A percentile compares a stretch with the other conserved stretches of the same genome.
Evolutionary conservation across 1,140 invertebrate genomes (phyloP).

Genomic region (Drosophila ananassae): DNA sequence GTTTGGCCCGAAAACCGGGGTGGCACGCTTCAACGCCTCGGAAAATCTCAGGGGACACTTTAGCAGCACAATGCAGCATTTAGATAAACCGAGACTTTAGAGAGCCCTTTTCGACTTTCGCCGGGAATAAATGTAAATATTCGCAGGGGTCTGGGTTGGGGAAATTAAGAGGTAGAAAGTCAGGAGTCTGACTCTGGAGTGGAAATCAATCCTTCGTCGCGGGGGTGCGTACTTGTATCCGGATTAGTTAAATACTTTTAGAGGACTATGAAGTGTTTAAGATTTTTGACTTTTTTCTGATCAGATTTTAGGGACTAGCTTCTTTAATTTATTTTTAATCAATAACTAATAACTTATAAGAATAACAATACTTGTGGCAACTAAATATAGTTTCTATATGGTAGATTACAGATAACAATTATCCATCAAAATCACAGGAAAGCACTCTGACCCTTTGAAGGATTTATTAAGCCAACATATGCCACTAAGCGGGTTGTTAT

Average conservation of each 20-base stretch:
- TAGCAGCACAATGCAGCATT: slow-evolving; percentile 76
- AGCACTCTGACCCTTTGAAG: neutral
- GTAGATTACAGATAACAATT: neutral
- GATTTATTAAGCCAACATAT: slow-evolving; percentile 24
- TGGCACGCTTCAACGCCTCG: slow-evolving; percentile 80
- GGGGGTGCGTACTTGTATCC: slow-evolving; percentile 24
- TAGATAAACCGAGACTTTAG: slow-evolving; percentile 72
- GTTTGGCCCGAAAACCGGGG: slow-evolving; percentile 64
- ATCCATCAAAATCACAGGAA: slow-evolving; percentile 1
- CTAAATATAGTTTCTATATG: neutral
- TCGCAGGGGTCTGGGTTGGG: neutral
- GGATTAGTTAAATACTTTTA: slow-evolving; percentile 34
- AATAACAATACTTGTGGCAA: neutral
- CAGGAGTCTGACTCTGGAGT: neutral
- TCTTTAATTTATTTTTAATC: neutral
- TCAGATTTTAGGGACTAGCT: neutral
- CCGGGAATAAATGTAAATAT: slow-evolving; percentile 10
- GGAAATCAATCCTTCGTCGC: slow-evolving; percentile 48
- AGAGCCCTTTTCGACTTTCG: slow-evolving; percentile 47
- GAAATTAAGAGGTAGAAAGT: neutral
- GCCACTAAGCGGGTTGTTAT: slow-evolving; percentile 30
- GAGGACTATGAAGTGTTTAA: neutral
- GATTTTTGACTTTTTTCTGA: neutral
- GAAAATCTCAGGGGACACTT: slow-evolving; percentile 77
- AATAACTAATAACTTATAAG: no score